These are phyloP conservation scores for Peribatodes rhomboidaria DNA, from an alignment of 2,888 invertebrate species.

Conservation along the genomic window DNA sequence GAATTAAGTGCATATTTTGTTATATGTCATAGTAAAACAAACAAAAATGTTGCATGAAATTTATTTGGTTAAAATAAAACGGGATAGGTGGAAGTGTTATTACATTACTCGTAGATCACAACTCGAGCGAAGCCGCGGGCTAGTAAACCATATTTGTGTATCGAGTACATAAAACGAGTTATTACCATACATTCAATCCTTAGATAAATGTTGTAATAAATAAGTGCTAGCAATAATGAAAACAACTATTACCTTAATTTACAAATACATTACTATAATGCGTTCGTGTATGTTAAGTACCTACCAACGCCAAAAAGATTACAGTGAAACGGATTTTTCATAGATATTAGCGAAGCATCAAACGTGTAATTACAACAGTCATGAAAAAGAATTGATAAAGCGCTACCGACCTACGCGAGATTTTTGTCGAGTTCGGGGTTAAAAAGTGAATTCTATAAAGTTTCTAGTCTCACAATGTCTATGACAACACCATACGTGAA, in stretches of 20 bases:
- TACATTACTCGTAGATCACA: too few relatives aligned
- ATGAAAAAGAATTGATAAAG: slow-evolving; percentile 28
- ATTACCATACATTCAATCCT: not conserved
- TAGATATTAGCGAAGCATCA: slow-evolving; percentile 41
- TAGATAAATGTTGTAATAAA: not conserved
- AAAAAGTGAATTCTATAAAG: slow-evolving; percentile 35
- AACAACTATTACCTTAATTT: too few relatives aligned
- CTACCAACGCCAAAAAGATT: not conserved
- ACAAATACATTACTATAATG: not conserved
- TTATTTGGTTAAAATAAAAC: too few relatives aligned
- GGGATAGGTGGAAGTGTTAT: too few relatives aligned
- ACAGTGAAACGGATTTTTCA: slow-evolving; percentile 8
- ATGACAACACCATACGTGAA: slow-evolving; percentile 42
- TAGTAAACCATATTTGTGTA: too few relatives aligned
- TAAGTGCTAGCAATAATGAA: not conserved
- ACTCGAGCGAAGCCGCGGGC: too few relatives aligned
- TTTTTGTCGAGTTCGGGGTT: slow-evolving; percentile 13
- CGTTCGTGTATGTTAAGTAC: not conserved
- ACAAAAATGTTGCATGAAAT: too few relatives aligned
- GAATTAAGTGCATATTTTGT: not conserved
- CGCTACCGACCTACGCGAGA: slow-evolving; percentile 26
- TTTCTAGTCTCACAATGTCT: slow-evolving; percentile 40
- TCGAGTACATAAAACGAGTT: not conserved
- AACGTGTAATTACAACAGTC: slow-evolving; percentile 30
- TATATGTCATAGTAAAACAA: not conserved